phyloP scores from a whole-genome alignment of 1,140 invertebrate genomes.

The Drosophila ohnishii region DNA sequence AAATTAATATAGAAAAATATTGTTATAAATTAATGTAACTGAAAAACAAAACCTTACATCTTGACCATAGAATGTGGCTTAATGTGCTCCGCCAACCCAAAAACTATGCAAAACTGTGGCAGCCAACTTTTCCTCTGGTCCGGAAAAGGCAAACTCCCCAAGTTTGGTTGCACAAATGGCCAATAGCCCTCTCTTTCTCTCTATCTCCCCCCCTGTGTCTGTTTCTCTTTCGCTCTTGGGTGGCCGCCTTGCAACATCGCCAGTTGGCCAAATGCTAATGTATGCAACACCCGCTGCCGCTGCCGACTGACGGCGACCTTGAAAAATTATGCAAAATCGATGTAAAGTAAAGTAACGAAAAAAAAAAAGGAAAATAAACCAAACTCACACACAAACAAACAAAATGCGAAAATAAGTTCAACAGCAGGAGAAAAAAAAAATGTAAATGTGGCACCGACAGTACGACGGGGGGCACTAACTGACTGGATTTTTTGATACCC shows the following conservation, averaged over 20 bases:
- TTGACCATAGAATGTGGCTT: conserved; percentile 58
- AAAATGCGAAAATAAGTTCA: conserved; percentile 82
- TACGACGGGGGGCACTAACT: conserved; percentile 9
- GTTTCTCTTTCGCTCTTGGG: conserved; percentile 17
- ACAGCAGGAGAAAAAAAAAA: conserved; percentile 68
- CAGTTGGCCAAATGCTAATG: conserved; percentile 77
- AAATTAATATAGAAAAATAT: background rate
- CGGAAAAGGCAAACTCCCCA: conserved; percentile 37
- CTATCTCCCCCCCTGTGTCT: background rate
- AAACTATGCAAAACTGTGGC: conserved; percentile 73
- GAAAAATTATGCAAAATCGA: conserved; percentile 82
- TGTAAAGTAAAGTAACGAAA: conserved; percentile 68
- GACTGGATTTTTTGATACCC: conserved; percentile 18
- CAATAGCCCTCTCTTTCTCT: background rate
- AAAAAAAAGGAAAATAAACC: conserved; percentile 30
- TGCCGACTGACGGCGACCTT: conserved; percentile 73
- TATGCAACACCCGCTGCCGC: conserved; percentile 71
- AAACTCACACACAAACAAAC: conserved; percentile 59
- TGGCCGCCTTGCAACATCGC: conserved; percentile 44
- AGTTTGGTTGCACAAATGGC: conserved; percentile 60
- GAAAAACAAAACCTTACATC: background rate
- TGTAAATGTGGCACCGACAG: conserved; percentile 72
- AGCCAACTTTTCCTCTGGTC: conserved; percentile 51
- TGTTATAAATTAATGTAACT: background rate
- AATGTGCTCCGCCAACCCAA: conserved; percentile 59